Percentiles rank a stretch among this genome's conserved stretches.
Conservation (phyloP, 2,888 invertebrate genomes). For the Imbricaverruca yamaguchii region DNA sequence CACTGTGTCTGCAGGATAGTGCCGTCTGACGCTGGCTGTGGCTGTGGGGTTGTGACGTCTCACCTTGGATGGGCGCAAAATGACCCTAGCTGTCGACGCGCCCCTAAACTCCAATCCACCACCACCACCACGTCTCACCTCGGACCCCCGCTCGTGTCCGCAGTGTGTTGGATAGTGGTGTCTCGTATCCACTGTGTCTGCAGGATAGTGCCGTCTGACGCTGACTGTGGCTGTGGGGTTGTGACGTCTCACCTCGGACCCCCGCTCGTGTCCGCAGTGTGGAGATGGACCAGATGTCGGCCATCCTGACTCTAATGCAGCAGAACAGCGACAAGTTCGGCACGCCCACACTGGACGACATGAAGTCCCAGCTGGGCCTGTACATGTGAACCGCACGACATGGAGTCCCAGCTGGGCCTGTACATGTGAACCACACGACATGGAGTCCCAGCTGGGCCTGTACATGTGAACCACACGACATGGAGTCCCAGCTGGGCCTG, state of each 20-base stretch:
- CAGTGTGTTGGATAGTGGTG: background rate
- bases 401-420: too few species aligned
- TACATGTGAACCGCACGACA: background rate
- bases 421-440: too few species aligned
- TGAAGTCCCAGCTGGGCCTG: background rate
- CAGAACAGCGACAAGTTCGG: conserved; percentile 20
- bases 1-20: background rate
- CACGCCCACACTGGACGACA: background rate
- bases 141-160: background rate
- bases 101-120: too few species aligned
- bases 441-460: too few species aligned
- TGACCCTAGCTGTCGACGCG: too few species aligned
- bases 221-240: too few species aligned
- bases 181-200: too few species aligned
- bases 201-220: too few species aligned
- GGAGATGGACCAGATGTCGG: conserved; percentile 6
- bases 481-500: too few species aligned
- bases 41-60: too few species aligned
- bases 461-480: too few species aligned
- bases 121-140: background rate
- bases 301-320: conserved; percentile 4
- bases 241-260: background rate
- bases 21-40: background rate
- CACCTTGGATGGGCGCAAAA: too few species aligned
- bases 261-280: background rate